phyloP scores from a whole-genome alignment of 2,888 invertebrate genomes.

The Lysandra bellargus region DNA sequence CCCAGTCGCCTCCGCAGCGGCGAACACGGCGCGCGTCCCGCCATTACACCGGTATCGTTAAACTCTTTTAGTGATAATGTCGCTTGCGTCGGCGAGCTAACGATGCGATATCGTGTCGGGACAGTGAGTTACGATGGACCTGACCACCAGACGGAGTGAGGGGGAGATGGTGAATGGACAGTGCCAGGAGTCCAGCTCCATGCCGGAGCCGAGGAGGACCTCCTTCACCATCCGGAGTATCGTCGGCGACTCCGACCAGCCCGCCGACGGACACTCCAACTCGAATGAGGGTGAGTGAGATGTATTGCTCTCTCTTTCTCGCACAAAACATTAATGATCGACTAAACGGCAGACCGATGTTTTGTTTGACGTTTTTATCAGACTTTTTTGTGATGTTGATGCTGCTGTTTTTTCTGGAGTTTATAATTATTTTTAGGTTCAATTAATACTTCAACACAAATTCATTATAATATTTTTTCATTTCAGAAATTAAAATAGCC shows the following conservation, averaged over 20 bases:
- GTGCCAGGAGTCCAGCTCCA: conserved; percentile 56
- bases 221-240: conserved; percentile 72
- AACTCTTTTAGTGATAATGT: not conserved
- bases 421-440: not conserved
- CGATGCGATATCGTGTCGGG: conserved; percentile 42
- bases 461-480: too few relatives aligned
- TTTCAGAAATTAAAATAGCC: too few relatives aligned
- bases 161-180: conserved; percentile 54
- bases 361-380: not conserved
- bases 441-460: not conserved
- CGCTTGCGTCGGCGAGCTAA: conserved; percentile 39
- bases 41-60: conserved; percentile 37
- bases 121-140: conserved; percentile 65
- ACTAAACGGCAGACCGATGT: not conserved
- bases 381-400: not conserved
- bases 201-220: conserved; percentile 62
- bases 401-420: not conserved
- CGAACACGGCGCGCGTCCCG: conserved; percentile 66
- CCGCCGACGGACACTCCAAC: conserved; percentile 59
- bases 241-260: conserved; percentile 62
- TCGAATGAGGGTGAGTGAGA: conserved; percentile 61
- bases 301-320: conserved; percentile 19
- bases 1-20: conserved; percentile 71
- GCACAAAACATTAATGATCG: not conserved
- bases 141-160: conserved; percentile 72